Conservation (phyloP, 2,888 invertebrate species). For the Polietes domitor region DNA sequence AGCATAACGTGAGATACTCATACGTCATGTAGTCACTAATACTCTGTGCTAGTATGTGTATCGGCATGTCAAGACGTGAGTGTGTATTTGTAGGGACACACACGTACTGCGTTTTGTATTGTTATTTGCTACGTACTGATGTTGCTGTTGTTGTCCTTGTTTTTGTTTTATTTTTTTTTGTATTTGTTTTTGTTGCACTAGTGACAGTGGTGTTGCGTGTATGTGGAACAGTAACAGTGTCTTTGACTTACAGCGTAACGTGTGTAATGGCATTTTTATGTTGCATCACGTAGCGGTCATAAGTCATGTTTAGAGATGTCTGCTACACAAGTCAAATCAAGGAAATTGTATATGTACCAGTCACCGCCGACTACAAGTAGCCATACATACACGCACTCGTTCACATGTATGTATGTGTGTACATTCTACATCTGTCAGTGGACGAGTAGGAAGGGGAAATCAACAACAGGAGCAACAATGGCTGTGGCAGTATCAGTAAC, state of each 20-base stretch:
- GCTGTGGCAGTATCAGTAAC: background rate
- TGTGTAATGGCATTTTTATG: constrained; percentile 77
- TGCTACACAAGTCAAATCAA: constrained; percentile 71
- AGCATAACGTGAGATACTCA: constrained; percentile 75
- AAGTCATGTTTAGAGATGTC: constrained; percentile 79
- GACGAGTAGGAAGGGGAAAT: background rate
- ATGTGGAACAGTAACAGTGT: background rate
- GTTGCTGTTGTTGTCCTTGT: background rate
- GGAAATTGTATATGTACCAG: constrained; percentile 60
- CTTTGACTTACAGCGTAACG: constrained; percentile 19
- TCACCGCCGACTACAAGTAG: constrained; percentile 53
- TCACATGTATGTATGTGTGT: background rate
- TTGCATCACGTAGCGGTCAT: constrained; percentile 80
- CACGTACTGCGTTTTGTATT: constrained; percentile 9
- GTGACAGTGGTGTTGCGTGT: background rate
- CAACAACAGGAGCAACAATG: background rate
- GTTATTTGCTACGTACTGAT: constrained; percentile 14
- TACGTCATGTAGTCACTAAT: constrained; percentile 72
- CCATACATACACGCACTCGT: background rate
- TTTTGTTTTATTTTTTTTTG: too few relatives aligned
- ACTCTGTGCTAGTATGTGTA: constrained; percentile 9
- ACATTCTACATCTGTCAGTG: background rate
- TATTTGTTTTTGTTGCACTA: background rate
- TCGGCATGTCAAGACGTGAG: background rate
- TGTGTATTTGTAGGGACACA: background rate